Base-by-base conservation (phyloP, 2,797 vertebrate species). In the Malacoraja senta region DNA sequence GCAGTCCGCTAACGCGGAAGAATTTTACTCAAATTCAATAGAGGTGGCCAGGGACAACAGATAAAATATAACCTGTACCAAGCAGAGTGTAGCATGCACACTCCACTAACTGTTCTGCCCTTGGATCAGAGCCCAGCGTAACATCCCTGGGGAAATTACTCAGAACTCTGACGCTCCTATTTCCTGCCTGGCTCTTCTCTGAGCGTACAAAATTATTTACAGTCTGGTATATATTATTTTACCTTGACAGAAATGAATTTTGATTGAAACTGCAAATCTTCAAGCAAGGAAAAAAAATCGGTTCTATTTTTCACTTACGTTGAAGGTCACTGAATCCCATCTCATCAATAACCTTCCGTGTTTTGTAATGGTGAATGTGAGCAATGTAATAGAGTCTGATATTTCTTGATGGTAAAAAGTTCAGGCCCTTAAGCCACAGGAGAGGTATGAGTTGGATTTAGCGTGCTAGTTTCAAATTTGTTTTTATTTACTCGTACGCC, bases 151-250 rank as follows among this genome's bases (percentile, higher is more conserved):
- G 84, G 84, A 88, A 88, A 88, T 88, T 32, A n/a, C 58, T 32
- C 17, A 65, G 84, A 65, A 88, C 61, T 21, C 84, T 68, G n/a
- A 17, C 35, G 8, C 61, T 88, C 61, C 61, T 68, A 68, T 68
- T 88, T 68, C 61, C 84, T 63, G 13, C 29, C n/a, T 68, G 17
- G 83, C n/a, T 86, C 58, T 86, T 35, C 84, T 88, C 63, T 26
- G 21, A 35, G 61, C 63, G 32, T 32, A 88, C 84, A 88, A 68
- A 68, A 88, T 88, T 88, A 88, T 88, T 88, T 88, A 88, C 84
- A 88, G 84, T 35, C 84, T 88, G 84, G n/a, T 88, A 68, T 68
- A 88, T 35, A 68, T 88, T 88, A 88, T 88, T 88, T 68, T 68
- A 88, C 84, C 84, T 68, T 68, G 84, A 32, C 84, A 88, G 84